Evolutionary conservation across 1,140 invertebrate species (phyloP).

Genomic region (Orussus abietinus): DNA sequence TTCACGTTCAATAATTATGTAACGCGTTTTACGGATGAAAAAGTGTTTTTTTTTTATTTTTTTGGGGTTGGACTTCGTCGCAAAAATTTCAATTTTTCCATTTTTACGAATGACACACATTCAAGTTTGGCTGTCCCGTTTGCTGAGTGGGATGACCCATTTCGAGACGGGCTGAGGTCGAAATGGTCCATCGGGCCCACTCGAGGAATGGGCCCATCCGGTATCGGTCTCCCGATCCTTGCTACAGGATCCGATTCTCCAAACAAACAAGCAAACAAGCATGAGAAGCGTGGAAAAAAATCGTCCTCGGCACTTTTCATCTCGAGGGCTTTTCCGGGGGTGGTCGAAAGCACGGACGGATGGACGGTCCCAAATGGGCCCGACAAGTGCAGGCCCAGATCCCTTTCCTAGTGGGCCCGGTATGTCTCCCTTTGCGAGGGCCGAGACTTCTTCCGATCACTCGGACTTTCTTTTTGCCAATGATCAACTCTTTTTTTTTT

Average conservation of each 20-base stretch:
- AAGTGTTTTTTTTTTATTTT: conserved; percentile 1
- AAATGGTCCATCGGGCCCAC: conserved; percentile 1
- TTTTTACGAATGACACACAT: neutral
- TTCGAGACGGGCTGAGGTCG: neutral
- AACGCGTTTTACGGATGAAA: no score
- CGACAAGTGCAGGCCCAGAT: conserved; percentile 32
- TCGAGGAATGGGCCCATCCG: neutral
- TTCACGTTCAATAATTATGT: no score
- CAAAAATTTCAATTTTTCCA: no score
- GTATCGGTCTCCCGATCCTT: neutral
- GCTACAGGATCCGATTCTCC: conserved; percentile 31
- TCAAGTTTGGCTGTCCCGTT: neutral
- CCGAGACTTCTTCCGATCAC: conserved; percentile 4
- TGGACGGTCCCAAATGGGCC: conserved; percentile 28
- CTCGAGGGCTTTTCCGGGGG: conserved; percentile 27
- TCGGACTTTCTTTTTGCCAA: no score
- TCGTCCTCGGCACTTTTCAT: conserved; percentile 33
- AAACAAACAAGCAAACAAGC: conserved; percentile 39
- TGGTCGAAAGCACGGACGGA: conserved; percentile 19
- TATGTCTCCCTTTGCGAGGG: conserved; percentile 11
- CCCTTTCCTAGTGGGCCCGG: no score
- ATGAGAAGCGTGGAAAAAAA: conserved; percentile 19
- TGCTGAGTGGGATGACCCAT: no score
- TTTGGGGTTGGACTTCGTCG: no score
- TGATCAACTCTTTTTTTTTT: no score